Conservation (phyloP, 2,797 vertebrate species). For the Peromyscus aztecus region DNA sequence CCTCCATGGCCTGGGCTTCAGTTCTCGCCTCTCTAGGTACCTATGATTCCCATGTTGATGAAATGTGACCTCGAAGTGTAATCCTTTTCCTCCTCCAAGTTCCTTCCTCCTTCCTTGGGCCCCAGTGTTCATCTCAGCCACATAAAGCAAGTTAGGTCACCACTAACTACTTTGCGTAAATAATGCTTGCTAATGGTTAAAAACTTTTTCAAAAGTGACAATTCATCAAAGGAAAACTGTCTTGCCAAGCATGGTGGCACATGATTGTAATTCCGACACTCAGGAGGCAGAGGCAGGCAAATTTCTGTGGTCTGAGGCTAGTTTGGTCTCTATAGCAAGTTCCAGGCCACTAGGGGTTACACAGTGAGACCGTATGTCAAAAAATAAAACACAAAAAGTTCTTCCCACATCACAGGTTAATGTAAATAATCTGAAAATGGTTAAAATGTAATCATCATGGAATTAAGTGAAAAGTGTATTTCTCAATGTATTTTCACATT, state of each 20-base stretch:
- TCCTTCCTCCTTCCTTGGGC: no score
- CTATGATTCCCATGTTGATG: background rate
- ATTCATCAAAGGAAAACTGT: background rate
- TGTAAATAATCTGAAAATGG: background rate
- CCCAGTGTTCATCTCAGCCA: background rate
- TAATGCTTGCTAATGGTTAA: background rate
- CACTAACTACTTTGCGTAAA: background rate
- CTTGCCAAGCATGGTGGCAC: background rate
- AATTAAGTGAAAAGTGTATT: background rate
- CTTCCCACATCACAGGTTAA: background rate
- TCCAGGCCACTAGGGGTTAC: background rate
- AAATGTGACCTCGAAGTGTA: background rate
- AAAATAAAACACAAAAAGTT: background rate
- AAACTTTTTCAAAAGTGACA: background rate
- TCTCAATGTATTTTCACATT: background rate
- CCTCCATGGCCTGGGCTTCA: background rate
- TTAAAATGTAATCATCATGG: background rate
- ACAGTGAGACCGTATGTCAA: background rate
- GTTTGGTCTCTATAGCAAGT: background rate
- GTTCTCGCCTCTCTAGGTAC: background rate
- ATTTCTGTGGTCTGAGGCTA: background rate
- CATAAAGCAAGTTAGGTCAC: no score
- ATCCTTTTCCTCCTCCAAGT: background rate
- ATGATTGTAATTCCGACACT: background rate
- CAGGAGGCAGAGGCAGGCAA: background rate